A percentile compares a stretch with the other conserved stretches of the same genome.
These are phyloP conservation scores for Caenorhabditis sp. DNA, from an alignment of 2,888 invertebrate species.

Conservation along the genomic window DNA sequence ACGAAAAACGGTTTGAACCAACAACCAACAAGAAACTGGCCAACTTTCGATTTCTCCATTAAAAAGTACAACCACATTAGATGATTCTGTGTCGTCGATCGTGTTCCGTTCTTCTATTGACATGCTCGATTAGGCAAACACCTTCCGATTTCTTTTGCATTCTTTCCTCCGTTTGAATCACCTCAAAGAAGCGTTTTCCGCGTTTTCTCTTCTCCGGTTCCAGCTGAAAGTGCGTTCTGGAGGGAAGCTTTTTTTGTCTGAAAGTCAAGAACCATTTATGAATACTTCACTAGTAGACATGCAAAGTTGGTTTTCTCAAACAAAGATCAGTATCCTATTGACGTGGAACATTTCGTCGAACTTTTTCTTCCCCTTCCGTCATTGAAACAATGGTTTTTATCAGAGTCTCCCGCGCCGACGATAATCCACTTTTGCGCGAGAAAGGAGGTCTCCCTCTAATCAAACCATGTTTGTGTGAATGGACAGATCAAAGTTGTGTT, in stretches of 20 bases:
- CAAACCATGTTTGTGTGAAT: constrained; percentile 18
- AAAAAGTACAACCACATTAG: constrained; percentile 13
- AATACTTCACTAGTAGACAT: too few relatives aligned
- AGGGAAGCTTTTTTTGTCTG: neutral
- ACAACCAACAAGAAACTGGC: too few relatives aligned
- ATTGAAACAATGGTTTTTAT: too few relatives aligned
- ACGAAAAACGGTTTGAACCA: constrained; percentile 20
- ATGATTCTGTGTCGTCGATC: constrained; percentile 18
- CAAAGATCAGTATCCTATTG: too few relatives aligned
- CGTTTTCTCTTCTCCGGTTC: neutral
- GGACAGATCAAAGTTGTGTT: constrained; percentile 14
- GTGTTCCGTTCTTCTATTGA: constrained; percentile 24
- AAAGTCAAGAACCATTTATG: too few relatives aligned
- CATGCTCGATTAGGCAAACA: constrained; percentile 38
- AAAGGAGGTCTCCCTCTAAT: constrained; percentile 11
- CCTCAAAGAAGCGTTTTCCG: neutral
- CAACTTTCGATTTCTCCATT: constrained; percentile 8
- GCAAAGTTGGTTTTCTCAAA: too few relatives aligned
- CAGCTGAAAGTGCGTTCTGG: neutral
- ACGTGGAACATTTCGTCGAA: neutral
- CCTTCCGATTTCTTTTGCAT: neutral
- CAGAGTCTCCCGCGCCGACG: constrained; percentile 16
- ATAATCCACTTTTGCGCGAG: constrained; percentile 42
- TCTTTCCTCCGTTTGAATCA: neutral
- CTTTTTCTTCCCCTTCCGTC: neutral